Evolutionary conservation across 2,888 invertebrate genomes (phyloP), one percentile per base, ranked within the genome.

Genomic region (Lymantria dispar): DNA sequence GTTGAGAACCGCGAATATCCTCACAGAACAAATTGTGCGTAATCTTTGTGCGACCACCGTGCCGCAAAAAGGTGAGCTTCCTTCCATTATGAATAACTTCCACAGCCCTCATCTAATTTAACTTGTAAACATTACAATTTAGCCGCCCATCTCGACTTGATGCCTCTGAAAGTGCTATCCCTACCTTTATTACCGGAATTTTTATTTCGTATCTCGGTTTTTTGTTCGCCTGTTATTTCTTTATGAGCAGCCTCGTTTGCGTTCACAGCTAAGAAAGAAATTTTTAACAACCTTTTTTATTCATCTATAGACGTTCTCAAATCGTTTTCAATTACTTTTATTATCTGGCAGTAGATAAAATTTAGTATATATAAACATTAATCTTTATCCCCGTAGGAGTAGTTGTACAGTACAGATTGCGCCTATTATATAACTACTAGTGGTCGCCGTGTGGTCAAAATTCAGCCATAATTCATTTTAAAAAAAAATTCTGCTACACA

Each of bases 111-210:
- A 78, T 83, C 85, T 85, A 85, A 87, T 87, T 87, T 86, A 87
- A 87, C 87, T 87, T 85, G 87, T 87, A 85, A 87, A 85, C 86
- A 85, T 86, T 84, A 86, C 83, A 83, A 86, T 87, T 86, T 83
- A 85, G 81, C 65, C 80, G 74, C 76, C 82, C 81, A 83, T 82
- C 80, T 78, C 83, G 77, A 78, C 78, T 84, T 83, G 85, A 84
- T 83, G 81, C 80, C 74, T 79, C 77, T 74, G 64, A 81, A 83
- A 84, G 80, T 82, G 81, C 83, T 80, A 83, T 84, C 83, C 70
- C 76, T 74, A 79, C 80, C 78, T 81, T 81, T 78, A 80, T 80
- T 78, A 72, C 72, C 59, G 55, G 72, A 75, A 75, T 80, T 85
- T 82, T 81, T 80, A 80, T 83, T 82, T 81, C 77, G 72, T 72